Percentiles rank a stretch among this genome's conserved stretches.
These are phyloP conservation scores for Neuroscelio doddi DNA, from an alignment of 2,888 invertebrate genomes.

Conservation along the genomic window DNA sequence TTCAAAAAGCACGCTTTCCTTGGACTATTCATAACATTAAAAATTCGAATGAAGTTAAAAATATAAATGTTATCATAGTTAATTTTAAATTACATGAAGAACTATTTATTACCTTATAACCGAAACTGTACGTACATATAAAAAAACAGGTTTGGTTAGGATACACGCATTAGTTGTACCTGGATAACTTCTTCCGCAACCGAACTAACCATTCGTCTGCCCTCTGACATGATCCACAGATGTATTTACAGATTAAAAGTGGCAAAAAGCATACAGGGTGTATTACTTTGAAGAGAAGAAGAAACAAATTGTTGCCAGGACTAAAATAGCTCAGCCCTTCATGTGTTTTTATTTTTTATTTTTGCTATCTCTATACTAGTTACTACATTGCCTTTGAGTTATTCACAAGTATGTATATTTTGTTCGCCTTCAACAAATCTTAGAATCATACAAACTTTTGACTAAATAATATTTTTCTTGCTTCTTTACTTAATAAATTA, in stretches of 20 bases:
- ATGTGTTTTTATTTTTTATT: slow-evolving; percentile 25
- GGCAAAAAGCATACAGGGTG: slow-evolving; percentile 55
- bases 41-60: too few relatives aligned
- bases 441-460: background rate
- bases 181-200: slow-evolving; percentile 28
- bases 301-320: slow-evolving; percentile 10
- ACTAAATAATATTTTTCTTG: background rate
- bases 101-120: too few relatives aligned
- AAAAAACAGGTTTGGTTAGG: slow-evolving; percentile 16
- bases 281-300: slow-evolving; percentile 42
- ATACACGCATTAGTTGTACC: slow-evolving; percentile 14
- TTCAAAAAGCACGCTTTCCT: slow-evolving; percentile 4
- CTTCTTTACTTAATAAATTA: too few relatives aligned
- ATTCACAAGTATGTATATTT: slow-evolving; percentile 7
- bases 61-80: too few relatives aligned
- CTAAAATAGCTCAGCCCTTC: slow-evolving; percentile 21
- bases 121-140: slow-evolving; percentile 8
- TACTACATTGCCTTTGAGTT: slow-evolving; percentile 18
- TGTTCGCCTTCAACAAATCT: background rate
- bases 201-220: slow-evolving; percentile 20
- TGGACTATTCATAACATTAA: too few relatives aligned
- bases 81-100: slow-evolving; percentile 4
- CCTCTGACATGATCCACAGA: slow-evolving; percentile 35
- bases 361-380: slow-evolving; percentile 9
- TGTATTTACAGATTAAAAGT: slow-evolving; percentile 65